Conservation (phyloP, 2,797 vertebrate species). For the Eupleurogrammus muticus region DNA sequence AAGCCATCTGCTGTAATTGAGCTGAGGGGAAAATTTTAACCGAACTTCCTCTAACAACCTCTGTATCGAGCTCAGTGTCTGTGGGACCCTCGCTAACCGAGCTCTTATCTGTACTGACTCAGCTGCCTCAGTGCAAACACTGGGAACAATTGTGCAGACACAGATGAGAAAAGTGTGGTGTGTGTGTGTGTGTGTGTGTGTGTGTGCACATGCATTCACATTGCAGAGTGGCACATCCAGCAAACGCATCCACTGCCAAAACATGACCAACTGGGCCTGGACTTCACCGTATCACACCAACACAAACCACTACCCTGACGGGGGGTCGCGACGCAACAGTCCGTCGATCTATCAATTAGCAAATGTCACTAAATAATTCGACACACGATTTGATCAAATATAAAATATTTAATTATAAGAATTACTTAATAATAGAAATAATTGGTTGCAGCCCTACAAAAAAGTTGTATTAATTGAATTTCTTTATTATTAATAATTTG, state of each 20-base stretch:
- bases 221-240: constrained; percentile 64
- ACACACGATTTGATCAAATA: too few species aligned
- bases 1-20: constrained; percentile 14
- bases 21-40: constrained; percentile 37
- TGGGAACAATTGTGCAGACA: constrained; percentile 77
- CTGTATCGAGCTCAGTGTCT: constrained; percentile 66
- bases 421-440: neutral
- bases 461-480: neutral
- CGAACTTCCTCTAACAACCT: constrained; percentile 64
- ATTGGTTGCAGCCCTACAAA: neutral
- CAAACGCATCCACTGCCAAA: constrained; percentile 69
- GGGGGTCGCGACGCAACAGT: neutral
- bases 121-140: constrained; percentile 82
- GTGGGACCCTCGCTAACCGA: constrained; percentile 64
- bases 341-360: neutral
- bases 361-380: neutral
- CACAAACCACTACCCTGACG: constrained; percentile 63
- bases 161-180: constrained; percentile 61
- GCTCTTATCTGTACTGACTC: constrained; percentile 83
- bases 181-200: neutral
- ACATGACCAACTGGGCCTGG: constrained; percentile 43
- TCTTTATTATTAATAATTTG: neutral
- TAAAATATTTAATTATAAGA: neutral
- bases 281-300: constrained; percentile 41
- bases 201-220: neutral